Evolutionary conservation across 1,140 invertebrate species (phyloP), one percentile per base, ranked within the genome.

Genomic region (Matsumurasca onukii): DNA sequence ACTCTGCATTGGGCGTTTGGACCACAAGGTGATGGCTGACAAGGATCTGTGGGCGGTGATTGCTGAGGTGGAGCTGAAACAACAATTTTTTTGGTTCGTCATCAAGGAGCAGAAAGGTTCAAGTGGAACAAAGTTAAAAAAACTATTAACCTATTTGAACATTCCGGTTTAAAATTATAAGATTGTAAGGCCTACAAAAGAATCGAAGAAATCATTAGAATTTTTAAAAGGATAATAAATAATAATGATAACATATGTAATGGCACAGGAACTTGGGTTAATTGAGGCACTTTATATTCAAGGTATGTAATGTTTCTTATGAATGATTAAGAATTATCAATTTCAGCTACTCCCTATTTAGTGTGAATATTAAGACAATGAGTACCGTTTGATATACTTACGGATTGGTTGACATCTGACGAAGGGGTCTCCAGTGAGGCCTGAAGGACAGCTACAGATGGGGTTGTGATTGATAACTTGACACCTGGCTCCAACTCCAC

Each of bases 401-500:
- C 77, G 73, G 74, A 77, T 79, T 20, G 80, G 80, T 77, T 84
- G 77, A 77, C 89, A 89, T 78, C 82, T 82, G 29, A 82, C 76
- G 73, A 87, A 88, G 39, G 89, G 87, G 82, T 89, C 86, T 71
- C 88, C 88, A 66, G 84, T 83, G 73, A 84, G 86, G 68, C 78
- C 79, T 55, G 73, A 69, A 29, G 83, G 82, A 73, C 88, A 89
- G 70, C 82, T 86, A 76, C 89, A 90, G 70, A 86, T 83, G 25
- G 86, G 85, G 75, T 86, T 86, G 70, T 87, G 86, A 72, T 86
- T 86, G 2, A 85, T 78, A 1, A 89, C 86, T 73, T 85, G 81
- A 75, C 91, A 93, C 65, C 86, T 83, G 0, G 90, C 86, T 73
- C 86, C 85, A 3, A 85, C 78, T 17, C 92, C 92, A 78, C 92